phyloP scores from a whole-genome alignment of 2,113 vertebrate species.

The Scomber japonicus region DNA sequence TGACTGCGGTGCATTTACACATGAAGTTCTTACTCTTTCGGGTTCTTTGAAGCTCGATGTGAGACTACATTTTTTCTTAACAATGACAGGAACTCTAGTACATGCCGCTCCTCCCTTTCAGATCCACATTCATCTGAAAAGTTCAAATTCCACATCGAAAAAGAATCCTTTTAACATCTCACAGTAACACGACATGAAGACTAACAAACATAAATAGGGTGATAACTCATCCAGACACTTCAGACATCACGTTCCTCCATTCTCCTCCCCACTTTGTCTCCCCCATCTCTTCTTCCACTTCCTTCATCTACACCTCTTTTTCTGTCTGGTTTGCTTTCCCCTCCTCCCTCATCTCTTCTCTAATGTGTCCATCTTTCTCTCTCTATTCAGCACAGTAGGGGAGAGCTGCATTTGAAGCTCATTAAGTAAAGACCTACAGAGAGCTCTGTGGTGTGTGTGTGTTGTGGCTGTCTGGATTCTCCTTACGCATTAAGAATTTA shows the following conservation, averaged over 20 bases:
- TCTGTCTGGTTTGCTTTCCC: constrained; percentile 14
- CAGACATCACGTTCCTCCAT: constrained; percentile 36
- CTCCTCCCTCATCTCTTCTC: constrained; percentile 54
- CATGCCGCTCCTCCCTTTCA: constrained; percentile 6
- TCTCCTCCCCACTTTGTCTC: constrained; percentile 61
- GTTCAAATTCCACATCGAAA: constrained; percentile 19
- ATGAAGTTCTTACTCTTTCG: too few species aligned
- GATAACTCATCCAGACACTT: constrained; percentile 49
- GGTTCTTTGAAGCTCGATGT: too few species aligned
- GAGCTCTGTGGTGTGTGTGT: constrained; percentile 61
- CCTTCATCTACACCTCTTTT: constrained; percentile 13
- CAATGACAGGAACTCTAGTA: background rate
- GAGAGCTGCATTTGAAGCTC: constrained; percentile 84
- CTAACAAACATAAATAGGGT: constrained; percentile 30
- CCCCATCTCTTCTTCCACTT: constrained; percentile 20
- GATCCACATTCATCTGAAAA: constrained; percentile 27
- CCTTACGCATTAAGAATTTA: constrained; percentile 89
- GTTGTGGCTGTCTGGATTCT: constrained; percentile 81
- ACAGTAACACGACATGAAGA: constrained; percentile 36
- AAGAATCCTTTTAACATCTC: constrained; percentile 17
- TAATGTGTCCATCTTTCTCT: constrained; percentile 64
- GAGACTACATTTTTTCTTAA: background rate
- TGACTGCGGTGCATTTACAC: background rate
- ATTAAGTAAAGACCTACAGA: constrained; percentile 90
- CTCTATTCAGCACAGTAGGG: constrained; percentile 66